A percentile compares a stretch with the other conserved stretches of the same genome.
phyloP scores from a whole-genome alignment of 2,113 vertebrate species.

The Leptocoma aspasia region DNA sequence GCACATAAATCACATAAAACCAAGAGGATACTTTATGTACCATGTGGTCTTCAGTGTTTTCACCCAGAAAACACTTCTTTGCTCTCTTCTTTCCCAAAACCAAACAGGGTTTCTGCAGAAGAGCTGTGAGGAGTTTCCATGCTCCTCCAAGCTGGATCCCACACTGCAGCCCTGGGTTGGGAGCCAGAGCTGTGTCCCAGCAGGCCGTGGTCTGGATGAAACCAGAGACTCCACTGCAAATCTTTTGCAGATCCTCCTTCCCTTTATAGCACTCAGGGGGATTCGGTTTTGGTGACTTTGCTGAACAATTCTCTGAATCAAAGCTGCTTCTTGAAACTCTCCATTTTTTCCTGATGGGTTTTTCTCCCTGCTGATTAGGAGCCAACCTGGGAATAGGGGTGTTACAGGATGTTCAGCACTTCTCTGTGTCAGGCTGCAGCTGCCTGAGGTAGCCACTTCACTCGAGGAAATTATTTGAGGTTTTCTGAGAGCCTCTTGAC shows the following conservation, averaged over 20 bases:
- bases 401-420: neutral
- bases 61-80: neutral
- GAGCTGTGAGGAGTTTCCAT: neutral
- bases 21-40: neutral
- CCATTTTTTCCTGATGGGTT: neutral
- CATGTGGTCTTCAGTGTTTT: neutral
- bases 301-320: neutral
- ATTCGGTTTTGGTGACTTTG: neutral
- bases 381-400: neutral
- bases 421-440: neutral
- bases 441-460: constrained; percentile 48
- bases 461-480: constrained; percentile 43
- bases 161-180: neutral
- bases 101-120: neutral
- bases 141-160: neutral
- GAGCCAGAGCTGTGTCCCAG: neutral
- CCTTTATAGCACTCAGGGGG: neutral
- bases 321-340: neutral
- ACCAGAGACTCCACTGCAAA: constrained; percentile 16
- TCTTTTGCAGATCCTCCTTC: constrained; percentile 6
- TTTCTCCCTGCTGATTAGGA: neutral
- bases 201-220: neutral
- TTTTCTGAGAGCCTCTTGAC: constrained; percentile 43
- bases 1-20: neutral
- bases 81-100: neutral